phyloP scores from a whole-genome alignment of 1,140 invertebrate genomes.

The Plectus sambesii region DNA sequence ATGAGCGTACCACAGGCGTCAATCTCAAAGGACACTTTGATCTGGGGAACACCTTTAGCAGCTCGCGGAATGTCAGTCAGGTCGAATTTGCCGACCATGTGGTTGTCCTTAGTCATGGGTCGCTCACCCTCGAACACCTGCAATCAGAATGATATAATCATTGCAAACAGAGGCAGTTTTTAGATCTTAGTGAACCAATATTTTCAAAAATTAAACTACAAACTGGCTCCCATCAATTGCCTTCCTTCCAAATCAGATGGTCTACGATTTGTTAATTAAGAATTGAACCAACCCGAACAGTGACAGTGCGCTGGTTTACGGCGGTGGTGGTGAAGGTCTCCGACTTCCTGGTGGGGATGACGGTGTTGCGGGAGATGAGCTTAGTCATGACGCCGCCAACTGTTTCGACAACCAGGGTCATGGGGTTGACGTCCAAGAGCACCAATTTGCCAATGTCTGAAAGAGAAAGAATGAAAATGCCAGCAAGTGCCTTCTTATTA shows the following conservation, averaged over 20 bases:
- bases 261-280: too few relatives aligned
- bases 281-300: constrained; percentile 83
- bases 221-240: too few relatives aligned
- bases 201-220: too few relatives aligned
- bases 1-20: too few relatives aligned
- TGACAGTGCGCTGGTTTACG: constrained; percentile 97
- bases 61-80: constrained; percentile 94
- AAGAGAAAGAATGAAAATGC: too few relatives aligned
- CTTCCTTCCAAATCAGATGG: too few relatives aligned
- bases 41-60: constrained; percentile 93
- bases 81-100: constrained; percentile 92
- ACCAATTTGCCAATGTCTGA: constrained; percentile 93
- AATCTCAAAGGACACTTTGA: constrained; percentile 55
- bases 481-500: too few relatives aligned
- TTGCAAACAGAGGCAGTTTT: too few relatives aligned
- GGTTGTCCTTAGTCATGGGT: constrained; percentile 99
- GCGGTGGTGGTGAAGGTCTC: constrained; percentile 98
- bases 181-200: constrained; percentile 3
- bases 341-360: constrained; percentile 98
- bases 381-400: constrained; percentile 99
- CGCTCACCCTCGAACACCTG: constrained; percentile 86
- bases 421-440: constrained; percentile 88
- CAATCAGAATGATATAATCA: too few relatives aligned
- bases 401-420: constrained; percentile 97
- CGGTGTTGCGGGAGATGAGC: constrained; percentile 89